Percentiles rank a stretch among this genome's conserved stretches.
Conservation (phyloP, 2,113 vertebrate species). For the rat (Rattus norvegicus) region DNA sequence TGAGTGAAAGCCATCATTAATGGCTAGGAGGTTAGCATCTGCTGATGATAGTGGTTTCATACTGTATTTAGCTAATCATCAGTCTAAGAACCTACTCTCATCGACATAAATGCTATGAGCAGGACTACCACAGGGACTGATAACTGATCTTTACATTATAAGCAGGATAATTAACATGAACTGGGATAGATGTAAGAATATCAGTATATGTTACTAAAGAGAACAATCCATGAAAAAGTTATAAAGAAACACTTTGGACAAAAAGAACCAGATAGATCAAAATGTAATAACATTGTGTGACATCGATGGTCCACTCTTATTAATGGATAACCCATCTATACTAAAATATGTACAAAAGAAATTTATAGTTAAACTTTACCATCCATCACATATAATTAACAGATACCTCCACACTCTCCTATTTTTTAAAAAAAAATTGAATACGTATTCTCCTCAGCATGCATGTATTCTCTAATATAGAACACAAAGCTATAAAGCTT, state of each 20-base stretch:
- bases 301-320: not conserved
- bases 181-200: not conserved
- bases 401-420: not conserved
- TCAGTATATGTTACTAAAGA: not conserved
- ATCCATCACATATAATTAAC: not conserved
- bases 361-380: not conserved
- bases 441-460: not conserved
- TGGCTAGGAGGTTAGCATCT: not conserved
- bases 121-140: not conserved
- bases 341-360: not conserved
- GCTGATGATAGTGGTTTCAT: not conserved
- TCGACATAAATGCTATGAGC: not conserved
- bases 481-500: not conserved
- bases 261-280: not conserved
- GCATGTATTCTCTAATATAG: not conserved
- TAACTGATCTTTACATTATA: not conserved
- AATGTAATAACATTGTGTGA: not conserved
- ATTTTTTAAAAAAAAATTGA: no score
- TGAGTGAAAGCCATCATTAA: not conserved
- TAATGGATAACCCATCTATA: not conserved
- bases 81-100: not conserved
- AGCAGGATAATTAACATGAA: not conserved
- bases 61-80: not conserved
- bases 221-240: not conserved
- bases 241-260: not conserved